Evolutionary conservation across 1,140 invertebrate species (phyloP), one percentile per base, ranked within the genome.

Genomic region (Palaemon carinicauda): DNA sequence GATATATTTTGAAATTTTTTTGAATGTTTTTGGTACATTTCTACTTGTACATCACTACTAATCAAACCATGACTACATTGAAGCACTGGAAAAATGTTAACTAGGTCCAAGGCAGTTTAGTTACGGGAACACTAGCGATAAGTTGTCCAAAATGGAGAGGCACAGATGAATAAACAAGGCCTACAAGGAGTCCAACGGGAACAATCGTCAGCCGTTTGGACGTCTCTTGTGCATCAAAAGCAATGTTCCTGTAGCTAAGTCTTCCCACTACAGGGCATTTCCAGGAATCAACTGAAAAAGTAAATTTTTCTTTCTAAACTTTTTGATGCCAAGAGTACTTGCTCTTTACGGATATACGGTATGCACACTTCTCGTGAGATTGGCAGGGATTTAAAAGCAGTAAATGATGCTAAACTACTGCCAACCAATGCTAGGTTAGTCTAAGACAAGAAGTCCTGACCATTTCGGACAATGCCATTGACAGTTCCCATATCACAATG

Each of bases 401-500:
- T 41, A 41, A 41, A 41, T 41, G 41, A 4, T 41, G 41, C 41
- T 41, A 41, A 41, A 41, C 41, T 41, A 41, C 41, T 41, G 41
- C 41, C 41, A 41, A 41, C 41, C 41, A 41, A 1, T 41, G 41
- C 41, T 41, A 41, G 1, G 12, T 41, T 41, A 41, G 41, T 41
- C 41, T 41, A 41, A 41, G 41, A 41, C 41, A 41, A 41, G 41
- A 69, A 27, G 65, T n/a, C 65, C 65, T 56, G 52, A 21, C 77
- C 77, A 29, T 79, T 79, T 79, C 51, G 29, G 52, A 79, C 52
- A 79, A 78, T 54, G 54, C 31, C 41, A 41, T 41, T 41, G 41
- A 41, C 27, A 53, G 77, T 79, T 79, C 53, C 77, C 77, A 79
- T 53, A 79, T 79, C 77, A 79, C 77, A 79, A 27, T 79, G 24